Percentiles rank a stretch among this genome's conserved stretches.
These are phyloP conservation scores for Cacatua alba DNA, from an alignment of 2,113 vertebrate genomes.

Conservation along the genomic window DNA sequence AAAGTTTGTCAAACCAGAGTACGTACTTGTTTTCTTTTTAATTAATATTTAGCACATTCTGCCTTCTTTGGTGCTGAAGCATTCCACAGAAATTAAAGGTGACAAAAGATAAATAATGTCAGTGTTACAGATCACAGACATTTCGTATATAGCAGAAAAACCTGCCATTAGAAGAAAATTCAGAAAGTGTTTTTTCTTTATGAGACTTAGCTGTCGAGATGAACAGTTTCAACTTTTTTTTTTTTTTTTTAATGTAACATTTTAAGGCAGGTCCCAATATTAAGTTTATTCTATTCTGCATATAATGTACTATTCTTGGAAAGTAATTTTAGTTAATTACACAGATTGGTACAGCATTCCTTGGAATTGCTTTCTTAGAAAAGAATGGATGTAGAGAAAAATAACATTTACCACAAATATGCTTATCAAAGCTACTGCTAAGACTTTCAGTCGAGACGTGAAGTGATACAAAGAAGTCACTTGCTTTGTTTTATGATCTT, in stretches of 20 bases:
- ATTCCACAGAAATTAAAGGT: neutral
- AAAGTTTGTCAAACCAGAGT: neutral
- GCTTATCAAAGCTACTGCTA: neutral
- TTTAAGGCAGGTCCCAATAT: neutral
- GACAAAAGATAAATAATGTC: neutral
- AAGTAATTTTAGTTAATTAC: neutral
- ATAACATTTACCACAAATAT: neutral
- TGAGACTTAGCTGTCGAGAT: accelerated
- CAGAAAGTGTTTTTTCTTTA: neutral
- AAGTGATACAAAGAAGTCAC: neutral
- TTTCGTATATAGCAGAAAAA: neutral
- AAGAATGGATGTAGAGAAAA: neutral
- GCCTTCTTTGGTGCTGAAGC: neutral
- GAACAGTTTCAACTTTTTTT: neutral
- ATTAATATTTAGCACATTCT: neutral
- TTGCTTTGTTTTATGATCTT: constrained; percentile 43
- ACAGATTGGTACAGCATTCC: neutral
- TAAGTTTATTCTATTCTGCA: neutral
- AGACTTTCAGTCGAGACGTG: neutral
- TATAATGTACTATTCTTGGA: neutral
- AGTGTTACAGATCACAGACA: neutral
- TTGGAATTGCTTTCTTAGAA: neutral
- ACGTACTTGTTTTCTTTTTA: neutral
- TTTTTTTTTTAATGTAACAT: neutral
- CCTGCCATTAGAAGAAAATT: neutral